These are phyloP conservation scores for Chaunax sp. DNA, from an alignment of 2,797 vertebrate genomes.

Conservation along the genomic window DNA sequence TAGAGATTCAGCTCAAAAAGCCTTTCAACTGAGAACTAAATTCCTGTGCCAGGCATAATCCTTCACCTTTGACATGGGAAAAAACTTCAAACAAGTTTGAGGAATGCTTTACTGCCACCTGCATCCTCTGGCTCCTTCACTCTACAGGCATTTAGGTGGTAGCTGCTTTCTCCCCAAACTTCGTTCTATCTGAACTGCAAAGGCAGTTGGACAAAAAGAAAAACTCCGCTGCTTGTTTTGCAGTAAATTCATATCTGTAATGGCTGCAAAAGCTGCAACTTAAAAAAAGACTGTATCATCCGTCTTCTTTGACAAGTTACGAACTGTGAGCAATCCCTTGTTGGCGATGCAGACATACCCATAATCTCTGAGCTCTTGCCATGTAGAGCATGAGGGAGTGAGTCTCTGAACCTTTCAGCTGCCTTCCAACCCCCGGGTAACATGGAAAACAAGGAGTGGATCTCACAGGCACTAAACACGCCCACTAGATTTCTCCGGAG, in stretches of 20 bases:
- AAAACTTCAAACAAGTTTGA: constrained; percentile 78
- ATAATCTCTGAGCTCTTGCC: constrained; percentile 81
- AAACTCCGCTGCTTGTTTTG: constrained; percentile 45
- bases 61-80: constrained; percentile 81
- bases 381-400: constrained; percentile 77
- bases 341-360: constrained; percentile 76
- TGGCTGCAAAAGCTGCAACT: constrained; percentile 59
- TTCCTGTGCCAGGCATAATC: constrained; percentile 83
- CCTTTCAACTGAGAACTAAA: constrained; percentile 77
- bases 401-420: constrained; percentile 82
- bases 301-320: constrained; percentile 73
- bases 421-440: constrained; percentile 78
- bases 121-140: constrained; percentile 69
- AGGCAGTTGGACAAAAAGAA: constrained; percentile 48
- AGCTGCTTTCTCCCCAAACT: constrained; percentile 42
- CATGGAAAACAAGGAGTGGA: constrained; percentile 83
- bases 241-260: constrained; percentile 48
- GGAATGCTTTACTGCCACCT: constrained; percentile 74
- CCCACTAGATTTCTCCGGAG: constrained; percentile 61
- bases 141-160: constrained; percentile 44
- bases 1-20: constrained; percentile 64
- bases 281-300: constrained; percentile 57
- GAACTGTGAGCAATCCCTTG: constrained; percentile 72
- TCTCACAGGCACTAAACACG: constrained; percentile 68
- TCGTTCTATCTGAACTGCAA: constrained; percentile 53